Percentiles rank a stretch among this genome's conserved stretches.
These are phyloP conservation scores for Sipha flava DNA, from an alignment of 1,140 invertebrate genomes.

Conservation along the genomic window DNA sequence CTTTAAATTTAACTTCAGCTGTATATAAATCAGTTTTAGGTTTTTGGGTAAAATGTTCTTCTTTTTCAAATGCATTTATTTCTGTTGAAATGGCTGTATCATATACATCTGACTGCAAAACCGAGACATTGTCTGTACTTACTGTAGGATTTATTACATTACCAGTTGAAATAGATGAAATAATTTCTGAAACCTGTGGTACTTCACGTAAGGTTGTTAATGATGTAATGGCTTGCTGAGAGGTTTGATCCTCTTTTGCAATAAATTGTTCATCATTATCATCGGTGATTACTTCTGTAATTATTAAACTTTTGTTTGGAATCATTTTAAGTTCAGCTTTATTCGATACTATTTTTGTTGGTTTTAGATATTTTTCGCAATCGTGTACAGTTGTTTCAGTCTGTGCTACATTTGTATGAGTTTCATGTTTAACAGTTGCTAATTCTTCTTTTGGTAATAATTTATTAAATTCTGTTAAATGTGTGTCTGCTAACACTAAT, in stretches of 20 bases:
- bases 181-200: slow-evolving; percentile 1
- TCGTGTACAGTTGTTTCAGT: slow-evolving; percentile 17
- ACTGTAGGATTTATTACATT: background rate
- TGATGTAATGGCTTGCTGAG: slow-evolving; percentile 42
- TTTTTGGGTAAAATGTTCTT: slow-evolving; percentile 32
- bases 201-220: background rate
- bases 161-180: background rate
- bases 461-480: slow-evolving; percentile 37
- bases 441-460: slow-evolving; percentile 37
- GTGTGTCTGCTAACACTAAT: background rate
- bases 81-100: background rate
- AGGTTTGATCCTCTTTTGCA: slow-evolving; percentile 37
- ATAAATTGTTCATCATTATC: slow-evolving; percentile 42
- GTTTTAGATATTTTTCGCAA: background rate
- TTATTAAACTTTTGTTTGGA: slow-evolving; percentile 38
- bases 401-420: slow-evolving; percentile 34
- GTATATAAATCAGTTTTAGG: slow-evolving; percentile 26
- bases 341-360: background rate
- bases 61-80: slow-evolving; percentile 36
- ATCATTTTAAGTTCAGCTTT: slow-evolving; percentile 36
- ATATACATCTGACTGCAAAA: background rate
- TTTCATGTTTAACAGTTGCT: slow-evolving; percentile 40
- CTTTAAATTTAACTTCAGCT: slow-evolving; percentile 36
- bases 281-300: slow-evolving; percentile 42
- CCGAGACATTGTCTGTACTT: background rate